phyloP scores from a whole-genome alignment of 2,888 invertebrate species.

The Lottia scabra region DNA sequence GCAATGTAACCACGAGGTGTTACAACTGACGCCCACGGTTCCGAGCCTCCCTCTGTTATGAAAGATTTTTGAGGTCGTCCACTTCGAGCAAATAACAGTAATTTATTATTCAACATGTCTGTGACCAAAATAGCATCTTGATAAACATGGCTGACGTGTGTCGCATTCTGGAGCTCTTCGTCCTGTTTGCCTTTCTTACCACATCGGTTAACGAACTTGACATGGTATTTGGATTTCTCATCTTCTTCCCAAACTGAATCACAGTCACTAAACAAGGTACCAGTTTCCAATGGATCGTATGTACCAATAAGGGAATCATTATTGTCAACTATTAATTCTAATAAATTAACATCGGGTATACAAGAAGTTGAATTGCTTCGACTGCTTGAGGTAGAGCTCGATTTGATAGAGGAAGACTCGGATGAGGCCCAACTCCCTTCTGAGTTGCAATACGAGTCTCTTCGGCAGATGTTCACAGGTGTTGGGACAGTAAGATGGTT shows the following conservation, averaged over 20 bases:
- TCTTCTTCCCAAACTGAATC: not conserved
- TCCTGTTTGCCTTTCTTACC: conserved; percentile 23
- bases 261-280: not conserved
- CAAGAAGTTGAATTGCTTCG: no score
- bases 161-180: conserved; percentile 35
- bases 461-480: no score
- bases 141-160: conserved; percentile 33
- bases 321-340: no score
- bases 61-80: conserved; percentile 26
- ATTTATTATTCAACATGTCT: conserved; percentile 43
- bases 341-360: no score
- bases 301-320: no score
- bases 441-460: no score
- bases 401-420: no score
- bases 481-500: no score
- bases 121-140: conserved; percentile 45
- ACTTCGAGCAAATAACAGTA: conserved; percentile 21
- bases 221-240: conserved; percentile 5
- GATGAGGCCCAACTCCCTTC: no score
- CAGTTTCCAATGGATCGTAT: no score
- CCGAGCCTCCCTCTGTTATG: conserved; percentile 29
- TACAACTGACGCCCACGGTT: conserved; percentile 49
- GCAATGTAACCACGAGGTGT: conserved; percentile 47
- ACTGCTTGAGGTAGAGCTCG: no score
- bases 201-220: conserved; percentile 23